phyloP scores from a whole-genome alignment of 2,797 vertebrate species.

The Lates japonicus region DNA sequence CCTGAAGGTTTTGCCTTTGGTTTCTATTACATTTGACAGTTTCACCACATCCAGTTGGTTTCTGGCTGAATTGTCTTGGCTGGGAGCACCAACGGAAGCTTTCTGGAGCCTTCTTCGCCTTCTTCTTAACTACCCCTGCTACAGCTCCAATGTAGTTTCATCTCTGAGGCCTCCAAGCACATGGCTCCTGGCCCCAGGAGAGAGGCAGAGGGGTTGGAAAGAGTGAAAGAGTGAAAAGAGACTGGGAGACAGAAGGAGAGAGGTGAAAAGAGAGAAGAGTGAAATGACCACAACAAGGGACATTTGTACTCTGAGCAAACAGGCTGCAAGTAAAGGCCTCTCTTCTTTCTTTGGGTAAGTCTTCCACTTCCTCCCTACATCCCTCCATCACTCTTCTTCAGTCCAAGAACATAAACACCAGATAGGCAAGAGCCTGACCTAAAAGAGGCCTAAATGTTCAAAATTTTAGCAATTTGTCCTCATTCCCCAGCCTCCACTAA shows the following conservation, averaged over 20 bases:
- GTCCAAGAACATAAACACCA: slow-evolving; percentile 65
- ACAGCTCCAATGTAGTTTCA: slow-evolving; percentile 84
- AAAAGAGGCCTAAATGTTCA: slow-evolving; percentile 71
- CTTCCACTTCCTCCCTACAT: slow-evolving; percentile 30
- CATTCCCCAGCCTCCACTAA: slow-evolving; percentile 72
- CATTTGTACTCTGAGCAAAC: slow-evolving; percentile 36
- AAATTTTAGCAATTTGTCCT: slow-evolving; percentile 82
- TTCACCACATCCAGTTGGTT: slow-evolving; percentile 90
- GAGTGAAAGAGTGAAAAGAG: slow-evolving; percentile 10
- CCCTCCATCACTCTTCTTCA: slow-evolving; percentile 26
- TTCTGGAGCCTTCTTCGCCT: slow-evolving; percentile 83
- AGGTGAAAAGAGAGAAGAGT: neutral
- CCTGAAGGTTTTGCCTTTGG: slow-evolving; percentile 85
- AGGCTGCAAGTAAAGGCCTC: slow-evolving; percentile 32
- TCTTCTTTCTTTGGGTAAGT: slow-evolving; percentile 34
- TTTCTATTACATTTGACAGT: slow-evolving; percentile 90
- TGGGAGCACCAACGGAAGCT: slow-evolving; percentile 70
- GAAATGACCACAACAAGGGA: slow-evolving; percentile 35
- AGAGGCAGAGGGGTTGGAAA: slow-evolving; percentile 24
- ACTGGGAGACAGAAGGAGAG: slow-evolving; percentile 3
- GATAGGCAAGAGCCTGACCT: slow-evolving; percentile 61
- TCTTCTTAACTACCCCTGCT: slow-evolving; percentile 84
- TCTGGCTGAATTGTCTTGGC: slow-evolving; percentile 84
- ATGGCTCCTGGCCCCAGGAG: slow-evolving; percentile 79
- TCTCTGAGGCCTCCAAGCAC: slow-evolving; percentile 83